A percentile compares a stretch with the other conserved stretches of the same genome.
Conservation (phyloP, 2,888 invertebrate genomes). For the Andrena bucephala region DNA sequence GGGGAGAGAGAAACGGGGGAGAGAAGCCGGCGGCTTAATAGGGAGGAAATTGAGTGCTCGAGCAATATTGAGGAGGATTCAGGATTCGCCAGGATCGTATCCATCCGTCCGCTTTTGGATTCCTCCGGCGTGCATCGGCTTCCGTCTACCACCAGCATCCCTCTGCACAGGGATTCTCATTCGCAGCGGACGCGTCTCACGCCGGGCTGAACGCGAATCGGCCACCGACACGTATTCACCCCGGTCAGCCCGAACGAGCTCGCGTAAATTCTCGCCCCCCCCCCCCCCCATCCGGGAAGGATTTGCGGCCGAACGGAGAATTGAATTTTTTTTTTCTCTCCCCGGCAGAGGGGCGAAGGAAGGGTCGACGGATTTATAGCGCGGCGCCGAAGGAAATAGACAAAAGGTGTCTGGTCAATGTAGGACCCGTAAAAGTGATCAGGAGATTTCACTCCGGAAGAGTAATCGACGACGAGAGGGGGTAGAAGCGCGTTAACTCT, state of each 20-base stretch:
- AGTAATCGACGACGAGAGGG: too few species aligned
- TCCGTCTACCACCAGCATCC: constrained; percentile 70
- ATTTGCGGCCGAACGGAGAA: constrained; percentile 30
- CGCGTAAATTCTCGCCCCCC: constrained; percentile 41
- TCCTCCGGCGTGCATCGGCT: constrained; percentile 82
- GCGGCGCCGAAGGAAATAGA: not conserved
- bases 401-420: constrained; percentile 1
- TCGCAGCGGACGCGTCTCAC: constrained; percentile 65
- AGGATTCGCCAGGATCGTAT: constrained; percentile 82
- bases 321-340: constrained; percentile 28
- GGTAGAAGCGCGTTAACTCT: too few species aligned
- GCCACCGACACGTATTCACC: constrained; percentile 28
- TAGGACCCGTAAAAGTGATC: too few species aligned
- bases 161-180: constrained; percentile 75
- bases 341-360: not conserved
- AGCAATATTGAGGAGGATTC: constrained; percentile 85
- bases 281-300: constrained; percentile 11
- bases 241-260: constrained; percentile 10
- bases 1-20: constrained; percentile 66
- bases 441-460: too few species aligned
- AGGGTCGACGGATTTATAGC: not conserved
- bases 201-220: constrained; percentile 57
- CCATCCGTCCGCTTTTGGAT: constrained; percentile 83
- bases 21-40: constrained; percentile 84
- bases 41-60: constrained; percentile 85